These are phyloP conservation scores for Cyanoramphus novaezelandiae DNA, from an alignment of 2,113 vertebrate genomes.

Conservation along the genomic window DNA sequence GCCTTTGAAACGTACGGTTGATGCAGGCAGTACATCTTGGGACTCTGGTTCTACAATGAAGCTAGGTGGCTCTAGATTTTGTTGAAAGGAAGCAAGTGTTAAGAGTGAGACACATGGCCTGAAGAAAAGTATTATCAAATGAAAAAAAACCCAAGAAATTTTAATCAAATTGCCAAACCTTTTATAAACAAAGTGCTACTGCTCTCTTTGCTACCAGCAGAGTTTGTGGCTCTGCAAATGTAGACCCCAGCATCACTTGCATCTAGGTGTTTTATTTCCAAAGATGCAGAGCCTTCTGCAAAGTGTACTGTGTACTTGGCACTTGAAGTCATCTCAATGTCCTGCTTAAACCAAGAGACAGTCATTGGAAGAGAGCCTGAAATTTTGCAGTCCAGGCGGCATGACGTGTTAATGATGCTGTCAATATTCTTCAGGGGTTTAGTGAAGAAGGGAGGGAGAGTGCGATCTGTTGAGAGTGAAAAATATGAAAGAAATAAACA, in stretches of 20 bases:
- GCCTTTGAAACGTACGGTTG: constrained; percentile 84
- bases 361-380: constrained; percentile 95
- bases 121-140: neutral
- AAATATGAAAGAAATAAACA: constrained; percentile 58
- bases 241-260: constrained; percentile 89
- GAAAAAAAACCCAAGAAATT: neutral
- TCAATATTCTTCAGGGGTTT: constrained; percentile 90
- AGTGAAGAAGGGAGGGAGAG: constrained; percentile 91
- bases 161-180: constrained; percentile 79
- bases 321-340: constrained; percentile 81
- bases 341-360: constrained; percentile 92
- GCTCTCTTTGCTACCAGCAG: constrained; percentile 91
- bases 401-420: constrained; percentile 77
- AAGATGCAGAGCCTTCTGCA: constrained; percentile 85
- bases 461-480: constrained; percentile 87
- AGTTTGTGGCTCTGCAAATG: constrained; percentile 90
- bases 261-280: constrained; percentile 85
- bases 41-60: constrained; percentile 85
- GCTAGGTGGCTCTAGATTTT: constrained; percentile 88
- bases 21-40: constrained; percentile 87
- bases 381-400: constrained; percentile 90
- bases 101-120: constrained; percentile 27
- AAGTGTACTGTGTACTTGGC: constrained; percentile 83
- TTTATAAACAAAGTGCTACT: constrained; percentile 91
- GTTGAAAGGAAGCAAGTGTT: constrained; percentile 69